A percentile compares a stretch with the other conserved stretches of the same genome.
These are phyloP conservation scores for Sebastes paucispinis DNA, from an alignment of 2,797 vertebrate species.

Conservation along the genomic window DNA sequence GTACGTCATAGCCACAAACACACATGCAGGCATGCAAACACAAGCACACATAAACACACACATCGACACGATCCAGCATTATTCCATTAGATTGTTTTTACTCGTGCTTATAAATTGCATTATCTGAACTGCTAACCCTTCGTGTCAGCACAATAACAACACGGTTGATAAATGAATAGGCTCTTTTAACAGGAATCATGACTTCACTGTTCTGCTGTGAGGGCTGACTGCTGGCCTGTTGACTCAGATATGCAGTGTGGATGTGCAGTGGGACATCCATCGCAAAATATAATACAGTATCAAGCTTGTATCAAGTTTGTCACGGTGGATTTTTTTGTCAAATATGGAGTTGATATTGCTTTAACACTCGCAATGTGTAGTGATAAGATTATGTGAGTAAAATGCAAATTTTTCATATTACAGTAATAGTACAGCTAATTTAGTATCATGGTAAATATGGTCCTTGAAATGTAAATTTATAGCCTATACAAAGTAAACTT, in stretches of 20 bases:
- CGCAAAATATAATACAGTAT: not conserved
- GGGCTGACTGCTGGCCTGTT: constrained; percentile 17
- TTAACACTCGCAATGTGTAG: not conserved
- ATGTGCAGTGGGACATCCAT: not conserved
- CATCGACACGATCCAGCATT: not conserved
- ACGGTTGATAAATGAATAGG: constrained; percentile 55
- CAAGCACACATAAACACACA: not conserved
- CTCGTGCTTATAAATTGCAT: constrained; percentile 69
- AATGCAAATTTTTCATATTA: not conserved
- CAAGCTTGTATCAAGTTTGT: not conserved
- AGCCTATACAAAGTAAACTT: not conserved
- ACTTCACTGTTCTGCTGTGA: constrained; percentile 30
- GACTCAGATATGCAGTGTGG: not conserved
- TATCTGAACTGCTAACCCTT: constrained; percentile 53
- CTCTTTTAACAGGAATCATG: constrained; percentile 51
- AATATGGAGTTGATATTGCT: not conserved
- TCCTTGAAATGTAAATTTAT: not conserved
- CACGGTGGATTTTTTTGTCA: not conserved
- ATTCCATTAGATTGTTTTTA: constrained; percentile 54
- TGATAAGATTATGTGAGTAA: not conserved
- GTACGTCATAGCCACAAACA: constrained; percentile 34
- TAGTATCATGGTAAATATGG: not conserved
- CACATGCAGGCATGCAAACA: constrained; percentile 19
- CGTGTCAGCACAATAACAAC: constrained; percentile 64
- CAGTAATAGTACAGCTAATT: not conserved